Evolutionary conservation across 2,113 vertebrate species (phyloP).

Genomic region (Phrynocephalus versicolor): DNA sequence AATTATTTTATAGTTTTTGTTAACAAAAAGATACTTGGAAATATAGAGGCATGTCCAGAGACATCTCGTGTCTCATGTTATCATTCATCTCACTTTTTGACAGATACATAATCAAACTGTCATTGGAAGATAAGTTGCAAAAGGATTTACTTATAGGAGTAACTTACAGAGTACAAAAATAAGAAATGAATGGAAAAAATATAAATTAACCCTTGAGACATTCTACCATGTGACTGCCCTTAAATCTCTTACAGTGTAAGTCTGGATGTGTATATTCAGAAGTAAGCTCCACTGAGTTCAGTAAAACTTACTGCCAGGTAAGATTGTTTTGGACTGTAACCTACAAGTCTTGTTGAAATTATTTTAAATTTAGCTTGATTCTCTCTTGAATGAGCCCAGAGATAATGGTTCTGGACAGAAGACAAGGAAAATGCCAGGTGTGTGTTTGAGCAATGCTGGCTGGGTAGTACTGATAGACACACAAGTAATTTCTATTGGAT

Average conservation of each 20-base stretch:
- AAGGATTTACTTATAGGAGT: neutral
- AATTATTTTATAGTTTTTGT: neutral
- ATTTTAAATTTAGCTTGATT: neutral
- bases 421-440: neutral
- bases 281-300: neutral
- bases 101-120: slow-evolving; percentile 3
- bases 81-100: neutral
- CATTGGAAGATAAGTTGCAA: neutral
- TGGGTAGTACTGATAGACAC: neutral
- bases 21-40: neutral
- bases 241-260: neutral
- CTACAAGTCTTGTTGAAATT: neutral
- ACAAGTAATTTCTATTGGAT: neutral
- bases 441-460: neutral
- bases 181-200: neutral
- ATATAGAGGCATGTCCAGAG: neutral
- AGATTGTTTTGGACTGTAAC: neutral
- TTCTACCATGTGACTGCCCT: neutral
- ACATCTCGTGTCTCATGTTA: neutral
- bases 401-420: neutral
- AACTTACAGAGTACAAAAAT: neutral
- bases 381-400: no score
- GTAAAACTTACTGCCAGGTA: neutral
- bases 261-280: neutral
- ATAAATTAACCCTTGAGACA: neutral